Percentiles rank a stretch among this genome's conserved stretches.
phyloP scores from a whole-genome alignment of 2,888 invertebrate genomes.

The Malacosoma neustria region DNA sequence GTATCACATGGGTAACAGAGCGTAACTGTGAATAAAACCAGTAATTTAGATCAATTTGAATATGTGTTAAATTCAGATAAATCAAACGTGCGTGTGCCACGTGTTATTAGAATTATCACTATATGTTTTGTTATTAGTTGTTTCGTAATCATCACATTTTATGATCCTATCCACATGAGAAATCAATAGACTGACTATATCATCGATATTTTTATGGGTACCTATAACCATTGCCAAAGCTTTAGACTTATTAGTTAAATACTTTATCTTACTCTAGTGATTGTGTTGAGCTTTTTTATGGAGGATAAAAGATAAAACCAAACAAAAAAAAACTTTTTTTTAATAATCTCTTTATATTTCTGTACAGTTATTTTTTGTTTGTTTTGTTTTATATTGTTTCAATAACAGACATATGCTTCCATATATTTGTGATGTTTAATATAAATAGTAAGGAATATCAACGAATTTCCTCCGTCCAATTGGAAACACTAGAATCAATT shows the following conservation, averaged over 20 bases:
- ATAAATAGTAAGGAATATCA: constrained; percentile 26
- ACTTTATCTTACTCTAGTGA: too few species aligned
- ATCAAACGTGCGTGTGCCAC: too few species aligned
- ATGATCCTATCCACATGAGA: constrained; percentile 17
- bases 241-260: constrained; percentile 36
- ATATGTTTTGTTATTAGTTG: constrained; percentile 3
- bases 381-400: too few species aligned
- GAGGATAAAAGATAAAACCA: too few species aligned
- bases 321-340: too few species aligned
- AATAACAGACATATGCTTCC: constrained; percentile 24
- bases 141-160: constrained; percentile 5
- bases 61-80: too few species aligned
- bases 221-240: constrained; percentile 62
- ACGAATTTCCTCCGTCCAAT: constrained; percentile 63
- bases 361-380: too few species aligned
- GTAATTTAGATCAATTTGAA: too few species aligned
- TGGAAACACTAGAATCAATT: neutral
- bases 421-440: constrained; percentile 25
- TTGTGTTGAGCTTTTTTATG: too few species aligned
- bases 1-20: too few species aligned
- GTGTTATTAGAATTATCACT: constrained; percentile 3
- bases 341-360: too few species aligned
- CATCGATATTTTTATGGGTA: constrained; percentile 30
- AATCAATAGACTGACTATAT: constrained; percentile 20
- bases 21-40: too few species aligned